Conservation (phyloP, 2,113 vertebrate genomes). For the Cololabis saira region DNA sequence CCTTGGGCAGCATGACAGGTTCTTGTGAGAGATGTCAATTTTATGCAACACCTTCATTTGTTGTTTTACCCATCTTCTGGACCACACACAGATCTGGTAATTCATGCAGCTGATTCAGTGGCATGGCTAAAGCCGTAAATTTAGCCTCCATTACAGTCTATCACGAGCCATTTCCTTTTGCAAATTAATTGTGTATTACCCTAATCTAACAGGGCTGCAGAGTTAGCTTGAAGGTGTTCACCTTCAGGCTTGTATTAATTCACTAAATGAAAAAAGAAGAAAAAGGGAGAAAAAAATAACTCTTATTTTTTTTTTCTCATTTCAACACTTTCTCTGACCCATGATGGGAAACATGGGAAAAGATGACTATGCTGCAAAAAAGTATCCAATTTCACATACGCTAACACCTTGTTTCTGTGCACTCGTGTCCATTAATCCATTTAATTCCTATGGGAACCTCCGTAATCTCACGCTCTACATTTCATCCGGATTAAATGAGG, state of each 20-base stretch:
- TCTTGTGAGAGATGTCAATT: not conserved
- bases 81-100: not conserved
- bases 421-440: too few relatives aligned
- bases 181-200: not conserved
- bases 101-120: not conserved
- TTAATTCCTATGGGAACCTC: too few relatives aligned
- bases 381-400: too few relatives aligned
- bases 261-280: not conserved
- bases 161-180: not conserved
- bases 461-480: too few relatives aligned
- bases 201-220: constrained; percentile 4
- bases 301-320: not conserved
- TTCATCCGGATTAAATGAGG: too few relatives aligned
- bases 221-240: not conserved
- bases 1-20: not conserved
- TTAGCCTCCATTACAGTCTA: not conserved
- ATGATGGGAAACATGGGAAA: not conserved
- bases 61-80: not conserved
- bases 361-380: too few relatives aligned
- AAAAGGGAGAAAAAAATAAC: too few relatives aligned
- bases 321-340: not conserved
- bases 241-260: not conserved
- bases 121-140: not conserved
- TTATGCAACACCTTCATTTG: too few relatives aligned
- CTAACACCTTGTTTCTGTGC: too few relatives aligned